Evolutionary conservation across 2,888 invertebrate species (phyloP).

Genomic region (Hyalella azteca): DNA sequence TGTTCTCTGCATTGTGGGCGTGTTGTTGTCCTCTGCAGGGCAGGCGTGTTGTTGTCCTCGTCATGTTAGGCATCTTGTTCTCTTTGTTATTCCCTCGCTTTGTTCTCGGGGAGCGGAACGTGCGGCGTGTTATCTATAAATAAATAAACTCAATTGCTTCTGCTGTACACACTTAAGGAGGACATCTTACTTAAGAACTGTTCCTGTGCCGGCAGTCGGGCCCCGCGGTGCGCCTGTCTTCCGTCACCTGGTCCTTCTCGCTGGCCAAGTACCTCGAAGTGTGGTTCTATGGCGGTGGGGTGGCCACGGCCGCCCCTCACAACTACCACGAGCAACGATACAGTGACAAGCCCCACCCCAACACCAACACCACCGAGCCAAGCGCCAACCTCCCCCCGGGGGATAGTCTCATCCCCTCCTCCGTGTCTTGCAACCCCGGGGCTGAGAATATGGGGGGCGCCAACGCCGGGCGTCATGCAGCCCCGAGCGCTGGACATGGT

Average conservation of each 20-base stretch:
- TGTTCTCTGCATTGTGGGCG: too few relatives aligned
- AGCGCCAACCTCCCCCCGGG: not conserved
- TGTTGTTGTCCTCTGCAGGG: too few relatives aligned
- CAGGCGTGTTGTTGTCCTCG: too few relatives aligned
- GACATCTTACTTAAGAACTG: not conserved
- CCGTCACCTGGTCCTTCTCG: conserved; percentile 81
- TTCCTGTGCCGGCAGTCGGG: not conserved
- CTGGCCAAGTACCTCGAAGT: conserved; percentile 87
- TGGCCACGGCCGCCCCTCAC: conserved; percentile 21
- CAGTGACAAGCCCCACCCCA: conserved; percentile 12
- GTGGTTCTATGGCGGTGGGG: conserved; percentile 49
- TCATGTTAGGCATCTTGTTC: too few relatives aligned
- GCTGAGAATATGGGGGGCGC: too few relatives aligned
- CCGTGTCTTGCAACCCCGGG: too few relatives aligned
- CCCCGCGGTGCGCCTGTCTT: conserved; percentile 16
- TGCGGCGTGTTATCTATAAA: too few relatives aligned
- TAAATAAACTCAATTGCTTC: too few relatives aligned
- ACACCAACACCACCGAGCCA: not conserved
- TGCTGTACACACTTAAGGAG: not conserved
- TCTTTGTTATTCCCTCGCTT: too few relatives aligned
- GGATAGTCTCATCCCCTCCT: too few relatives aligned
- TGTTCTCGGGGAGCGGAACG: too few relatives aligned
- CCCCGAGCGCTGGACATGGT: not conserved
- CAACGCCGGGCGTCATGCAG: not conserved
- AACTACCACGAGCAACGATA: conserved; percentile 42